phyloP scores from a whole-genome alignment of 30 jellyfish, hydroid and myxozoan genomes.

The Turritopsis rubra region DNA sequence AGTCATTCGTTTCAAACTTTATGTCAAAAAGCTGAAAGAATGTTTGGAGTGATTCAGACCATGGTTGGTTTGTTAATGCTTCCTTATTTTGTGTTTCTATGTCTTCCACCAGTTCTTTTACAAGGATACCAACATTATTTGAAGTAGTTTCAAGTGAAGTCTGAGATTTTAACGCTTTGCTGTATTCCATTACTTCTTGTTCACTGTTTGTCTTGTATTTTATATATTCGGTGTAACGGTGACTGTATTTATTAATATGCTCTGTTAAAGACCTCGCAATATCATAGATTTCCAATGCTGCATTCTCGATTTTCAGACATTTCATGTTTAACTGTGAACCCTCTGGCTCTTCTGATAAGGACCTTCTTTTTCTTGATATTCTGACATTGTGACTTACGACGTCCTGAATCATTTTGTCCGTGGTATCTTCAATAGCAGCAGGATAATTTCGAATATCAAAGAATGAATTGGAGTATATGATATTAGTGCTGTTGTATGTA shows the following conservation, averaged over 20 bases:
- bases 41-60: conserved; percentile 31
- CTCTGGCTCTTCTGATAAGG: neutral
- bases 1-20: conserved; percentile 23
- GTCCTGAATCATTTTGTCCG: conserved; percentile 8
- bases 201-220: conserved; percentile 1
- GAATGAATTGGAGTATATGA: neutral
- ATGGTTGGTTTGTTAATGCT: conserved; percentile 11
- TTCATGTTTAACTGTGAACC: conserved; percentile 16
- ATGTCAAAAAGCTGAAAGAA: conserved; percentile 21
- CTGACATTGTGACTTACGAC: neutral
- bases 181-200: neutral
- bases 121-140: neutral
- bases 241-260: neutral
- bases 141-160: neutral
- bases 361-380: conserved; percentile 33
- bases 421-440: conserved; percentile 32
- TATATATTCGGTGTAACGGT: conserved; percentile 12
- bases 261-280: conserved; percentile 17
- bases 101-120: conserved; percentile 32
- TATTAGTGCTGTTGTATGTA: conserved; percentile 11
- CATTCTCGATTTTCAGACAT: conserved; percentile 8
- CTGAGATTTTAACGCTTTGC: neutral
- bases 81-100: neutral
- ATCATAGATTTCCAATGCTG: conserved; percentile 11
- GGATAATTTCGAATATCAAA: conserved; percentile 18